Evolutionary conservation across 1,140 invertebrate species (phyloP).

Genomic region (Eriocheir sinensis): DNA sequence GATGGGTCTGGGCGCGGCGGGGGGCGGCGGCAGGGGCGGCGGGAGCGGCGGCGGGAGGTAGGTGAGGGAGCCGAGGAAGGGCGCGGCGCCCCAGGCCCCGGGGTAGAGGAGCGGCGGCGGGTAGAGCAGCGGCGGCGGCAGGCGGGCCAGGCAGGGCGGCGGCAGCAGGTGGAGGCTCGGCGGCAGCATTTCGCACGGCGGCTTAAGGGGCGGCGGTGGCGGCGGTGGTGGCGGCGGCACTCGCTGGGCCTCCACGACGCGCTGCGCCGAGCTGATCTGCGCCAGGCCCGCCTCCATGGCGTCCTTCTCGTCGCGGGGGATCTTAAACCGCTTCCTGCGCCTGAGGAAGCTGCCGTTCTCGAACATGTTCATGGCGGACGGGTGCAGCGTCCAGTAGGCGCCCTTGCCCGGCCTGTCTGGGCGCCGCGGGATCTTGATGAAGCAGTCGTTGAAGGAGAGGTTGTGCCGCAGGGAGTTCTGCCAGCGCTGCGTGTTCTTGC

Average conservation of each 20-base stretch:
- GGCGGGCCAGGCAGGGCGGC: constrained; percentile 45
- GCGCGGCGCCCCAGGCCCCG: constrained; percentile 55
- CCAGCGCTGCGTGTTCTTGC: constrained; percentile 76
- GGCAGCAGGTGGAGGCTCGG: constrained; percentile 57
- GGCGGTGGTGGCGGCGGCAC: background rate
- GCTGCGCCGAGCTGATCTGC: constrained; percentile 35
- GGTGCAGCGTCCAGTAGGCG: constrained; percentile 74
- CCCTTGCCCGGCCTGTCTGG: constrained; percentile 74
- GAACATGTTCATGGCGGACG: constrained; percentile 75
- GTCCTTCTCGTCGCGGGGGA: constrained; percentile 63
- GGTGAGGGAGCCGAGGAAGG: constrained; percentile 48
- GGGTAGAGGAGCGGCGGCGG: constrained; percentile 61
- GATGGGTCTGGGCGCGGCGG: constrained; percentile 52
- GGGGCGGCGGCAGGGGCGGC: constrained; percentile 52
- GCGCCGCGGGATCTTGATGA: constrained; percentile 72
- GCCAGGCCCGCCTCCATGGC: constrained; percentile 63
- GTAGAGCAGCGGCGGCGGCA: constrained; percentile 64
- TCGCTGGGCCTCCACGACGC: background rate
- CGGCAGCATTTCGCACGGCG: constrained; percentile 9
- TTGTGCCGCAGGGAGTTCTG: constrained; percentile 76
- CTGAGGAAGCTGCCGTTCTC: constrained; percentile 73
- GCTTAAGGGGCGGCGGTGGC: constrained; percentile 12
- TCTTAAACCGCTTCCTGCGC: constrained; percentile 69
- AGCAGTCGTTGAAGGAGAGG: constrained; percentile 77
- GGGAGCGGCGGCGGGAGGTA: constrained; percentile 65